Evolutionary conservation across 1,140 invertebrate genomes (phyloP), one percentile per base, ranked within the genome.

Genomic region (Phthorimaea operculella): DNA sequence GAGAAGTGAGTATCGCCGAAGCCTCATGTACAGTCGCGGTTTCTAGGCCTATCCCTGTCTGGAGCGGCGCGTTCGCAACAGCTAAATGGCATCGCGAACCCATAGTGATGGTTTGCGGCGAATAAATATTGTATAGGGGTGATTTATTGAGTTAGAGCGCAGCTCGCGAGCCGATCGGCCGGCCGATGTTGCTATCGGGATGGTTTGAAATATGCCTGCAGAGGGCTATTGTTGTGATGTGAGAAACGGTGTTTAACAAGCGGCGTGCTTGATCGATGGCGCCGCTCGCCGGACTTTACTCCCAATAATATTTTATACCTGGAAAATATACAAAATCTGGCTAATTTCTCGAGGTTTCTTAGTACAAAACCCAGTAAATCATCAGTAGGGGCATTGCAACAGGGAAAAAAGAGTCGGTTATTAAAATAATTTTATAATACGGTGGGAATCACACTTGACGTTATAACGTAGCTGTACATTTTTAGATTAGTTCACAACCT

Each of bases 161-260:
- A 64, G 59, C 66, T 61, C 52, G 63, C 63, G 47, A 66, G 64
- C 63, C 62, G 70, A 71, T 74, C 73, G 72, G 62, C 59, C 68
- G 63, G 62, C 64, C 74, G 72, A 76, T 76, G 74, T 73, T 71
- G 55, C 65, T 74, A 80, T 79, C 76, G 72, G 74, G 72, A 75
- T 72, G 68, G 66, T 64, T 78, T 83, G 78, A 83, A 83, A 81
- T 83, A 83, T 83, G 75, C 79, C 73, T 66, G 68, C 72, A 67
- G 63, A 71, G 68, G 60, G 74, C 76, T 70, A 76, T 77, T 77
- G 76, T 82, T 80, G 76, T 77, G 72, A 80, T 79, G 77, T 82
- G 77, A 83, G 78, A 80, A 81, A 82, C 79, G 71, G 76, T 81
- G 77, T 83, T 74, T 82, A 83, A 83, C 80, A 83, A 83, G 74